These are phyloP conservation scores for Scaptomyza graminum DNA, from an alignment of 1,140 invertebrate species.

Conservation along the genomic window DNA sequence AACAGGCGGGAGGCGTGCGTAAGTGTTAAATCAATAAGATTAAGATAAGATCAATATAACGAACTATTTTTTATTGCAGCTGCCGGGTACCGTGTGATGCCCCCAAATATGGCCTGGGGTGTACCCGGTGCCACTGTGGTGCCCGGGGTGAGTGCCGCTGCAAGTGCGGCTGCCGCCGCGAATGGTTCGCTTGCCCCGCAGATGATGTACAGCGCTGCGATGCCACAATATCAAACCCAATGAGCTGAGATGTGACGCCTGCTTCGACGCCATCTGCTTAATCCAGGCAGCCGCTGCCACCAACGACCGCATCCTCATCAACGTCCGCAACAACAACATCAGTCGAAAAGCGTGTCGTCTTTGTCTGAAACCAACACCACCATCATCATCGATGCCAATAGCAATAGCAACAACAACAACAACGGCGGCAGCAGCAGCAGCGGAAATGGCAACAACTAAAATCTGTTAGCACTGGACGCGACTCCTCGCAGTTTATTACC, in stretches of 20 bases:
- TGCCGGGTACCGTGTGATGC: conserved; percentile 84
- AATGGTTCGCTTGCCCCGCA: conserved; percentile 85
- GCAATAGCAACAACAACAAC: conserved; percentile 16
- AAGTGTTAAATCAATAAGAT: conserved; percentile 39
- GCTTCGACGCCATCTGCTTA: conserved; percentile 77
- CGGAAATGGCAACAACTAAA: conserved; percentile 11
- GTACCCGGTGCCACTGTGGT: conserved; percentile 85
- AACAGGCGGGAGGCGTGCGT: conserved; percentile 81
- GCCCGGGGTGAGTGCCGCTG: conserved; percentile 85
- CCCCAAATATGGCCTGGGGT: conserved; percentile 85
- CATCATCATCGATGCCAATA: conserved; percentile 9
- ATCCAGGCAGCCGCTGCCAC: conserved; percentile 62
- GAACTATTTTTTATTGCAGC: conserved; percentile 47
- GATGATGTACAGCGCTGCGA: conserved; percentile 90
- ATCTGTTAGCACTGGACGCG: neutral
- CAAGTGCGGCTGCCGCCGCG: conserved; percentile 85
- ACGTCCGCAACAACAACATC: conserved; percentile 50
- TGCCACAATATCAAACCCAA: conserved; percentile 92
- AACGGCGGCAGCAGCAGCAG: conserved; percentile 23
- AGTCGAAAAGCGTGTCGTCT: conserved; percentile 6
- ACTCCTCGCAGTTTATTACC: conserved; percentile 18
- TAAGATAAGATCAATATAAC: too few species aligned
- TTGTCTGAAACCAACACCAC: conserved; percentile 1
- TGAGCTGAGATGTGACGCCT: conserved; percentile 84
- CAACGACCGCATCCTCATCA: conserved; percentile 45